phyloP scores from a whole-genome alignment of 2,888 invertebrate genomes.

The Harmothoe impar region DNA sequence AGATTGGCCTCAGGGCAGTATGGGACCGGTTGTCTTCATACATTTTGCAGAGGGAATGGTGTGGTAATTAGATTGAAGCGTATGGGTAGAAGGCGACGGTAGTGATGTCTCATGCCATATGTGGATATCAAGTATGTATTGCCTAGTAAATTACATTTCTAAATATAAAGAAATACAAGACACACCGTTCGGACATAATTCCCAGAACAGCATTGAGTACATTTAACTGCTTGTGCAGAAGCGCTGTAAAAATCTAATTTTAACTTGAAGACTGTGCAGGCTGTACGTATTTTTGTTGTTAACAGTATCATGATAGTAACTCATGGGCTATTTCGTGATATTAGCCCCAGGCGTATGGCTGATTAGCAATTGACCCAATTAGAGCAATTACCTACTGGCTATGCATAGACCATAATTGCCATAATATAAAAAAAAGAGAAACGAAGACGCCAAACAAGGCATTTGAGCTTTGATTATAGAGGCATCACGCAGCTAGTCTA shows the following conservation, averaged over 20 bases:
- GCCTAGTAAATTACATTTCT: too few species aligned
- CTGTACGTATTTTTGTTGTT: too few species aligned
- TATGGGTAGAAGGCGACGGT: too few species aligned
- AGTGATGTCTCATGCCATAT: too few species aligned
- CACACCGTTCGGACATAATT: background rate
- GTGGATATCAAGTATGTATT: too few species aligned
- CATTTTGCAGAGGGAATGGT: background rate
- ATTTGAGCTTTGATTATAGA: background rate
- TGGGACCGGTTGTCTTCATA: background rate
- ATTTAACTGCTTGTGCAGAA: too few species aligned
- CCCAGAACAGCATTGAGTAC: too few species aligned
- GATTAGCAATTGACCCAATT: conserved; percentile 29
- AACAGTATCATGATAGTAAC: too few species aligned
- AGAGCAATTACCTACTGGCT: background rate
- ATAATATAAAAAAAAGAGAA: background rate
- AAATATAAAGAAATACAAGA: background rate
- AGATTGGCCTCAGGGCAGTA: background rate
- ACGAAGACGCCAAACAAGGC: background rate
- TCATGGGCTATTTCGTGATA: background rate
- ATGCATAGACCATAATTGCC: background rate
- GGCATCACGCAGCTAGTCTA: background rate
- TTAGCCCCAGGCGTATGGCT: background rate
- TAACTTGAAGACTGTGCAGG: too few species aligned
- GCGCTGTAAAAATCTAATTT: too few species aligned
- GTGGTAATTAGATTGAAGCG: background rate